Base-by-base conservation (phyloP, 2,113 vertebrate species). In the Oryzias celebensis region DNA sequence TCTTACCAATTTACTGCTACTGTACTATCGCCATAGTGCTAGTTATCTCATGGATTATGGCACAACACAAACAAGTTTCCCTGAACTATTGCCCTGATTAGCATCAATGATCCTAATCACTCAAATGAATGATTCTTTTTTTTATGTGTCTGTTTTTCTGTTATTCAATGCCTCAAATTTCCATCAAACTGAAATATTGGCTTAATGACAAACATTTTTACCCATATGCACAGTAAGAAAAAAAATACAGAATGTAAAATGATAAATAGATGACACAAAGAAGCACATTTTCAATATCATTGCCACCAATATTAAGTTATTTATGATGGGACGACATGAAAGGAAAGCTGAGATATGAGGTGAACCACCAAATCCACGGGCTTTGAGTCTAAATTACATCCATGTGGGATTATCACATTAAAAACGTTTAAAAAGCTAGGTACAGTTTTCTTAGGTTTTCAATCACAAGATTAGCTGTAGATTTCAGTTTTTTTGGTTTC, bases 181-280 rank as follows among this genome's bases (percentile, higher is more conserved):
- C 48, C 58, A 47, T 55, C 26, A 58, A 76, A 71, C 36, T 36
- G 44, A 77, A 75, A 58, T 26, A 0, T 17, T 65, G 59, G 57
- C 62, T 69, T 70, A 10, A 31, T 20, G 59, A 52, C 52, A 72
- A 77, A 86, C 81, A 83, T 79, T 78, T 79, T 78, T 71, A 79
- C 62, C 56, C 73, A 74, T 87, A 87, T 92, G 91, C 91, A 91
- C 92, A 90, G 90, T 92, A 61, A 20, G 20, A 36, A 36, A 36
- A 82, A 80, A 57, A 58, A 81, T 74, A 85, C 76, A 80, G 67
- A 84, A 75, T 83, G 55, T 68, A 78, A 80, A 85, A 78, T 61
- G 66, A 82, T 78, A 68, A 80, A 70, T 77, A 65, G 60, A 81
- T 76, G 67, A 87, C 62, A 85, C 69, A 82, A 86, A 82, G 69